Evolutionary conservation across 2,888 invertebrate species (phyloP).

Genomic region (Drosophila quinaria): DNA sequence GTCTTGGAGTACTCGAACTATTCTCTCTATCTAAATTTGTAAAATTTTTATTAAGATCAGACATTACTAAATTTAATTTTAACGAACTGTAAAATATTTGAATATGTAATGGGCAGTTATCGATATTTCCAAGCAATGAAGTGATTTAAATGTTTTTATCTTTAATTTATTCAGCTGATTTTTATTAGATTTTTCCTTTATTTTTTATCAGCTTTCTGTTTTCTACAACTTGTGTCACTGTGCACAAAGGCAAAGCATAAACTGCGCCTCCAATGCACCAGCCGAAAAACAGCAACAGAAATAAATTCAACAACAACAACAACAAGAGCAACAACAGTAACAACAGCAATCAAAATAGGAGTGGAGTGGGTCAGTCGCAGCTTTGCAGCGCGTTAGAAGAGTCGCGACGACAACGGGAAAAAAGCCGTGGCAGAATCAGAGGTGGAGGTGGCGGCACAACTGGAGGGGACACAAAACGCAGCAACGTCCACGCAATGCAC

Average conservation of each 20-base stretch:
- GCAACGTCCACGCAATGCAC: constrained; percentile 48
- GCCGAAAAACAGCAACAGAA: constrained; percentile 52
- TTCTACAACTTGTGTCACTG: constrained; percentile 36
- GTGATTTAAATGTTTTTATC: too few relatives aligned
- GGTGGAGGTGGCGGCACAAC: not conserved
- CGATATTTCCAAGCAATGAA: too few relatives aligned
- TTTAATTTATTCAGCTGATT: too few relatives aligned
- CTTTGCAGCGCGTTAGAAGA: constrained; percentile 43
- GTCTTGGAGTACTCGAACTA: too few relatives aligned
- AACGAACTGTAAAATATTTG: too few relatives aligned
- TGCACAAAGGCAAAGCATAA: constrained; percentile 61
- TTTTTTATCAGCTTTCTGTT: not conserved
- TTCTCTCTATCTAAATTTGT: too few relatives aligned
- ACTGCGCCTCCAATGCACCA: constrained; percentile 62
- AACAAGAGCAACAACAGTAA: constrained; percentile 10
- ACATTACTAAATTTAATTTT: too few relatives aligned
- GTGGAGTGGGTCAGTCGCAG: constrained; percentile 32
- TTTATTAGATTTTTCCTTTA: too few relatives aligned
- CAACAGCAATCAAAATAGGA: constrained; percentile 23
- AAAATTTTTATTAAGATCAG: too few relatives aligned
- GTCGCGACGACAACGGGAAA: constrained; percentile 55
- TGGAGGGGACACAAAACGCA: constrained; percentile 15
- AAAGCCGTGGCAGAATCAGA: constrained; percentile 52
- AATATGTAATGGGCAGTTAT: too few relatives aligned
- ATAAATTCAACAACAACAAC: constrained; percentile 39